Evolutionary conservation across 2,888 invertebrate species (phyloP).

Genomic region (Melanotus villosus): DNA sequence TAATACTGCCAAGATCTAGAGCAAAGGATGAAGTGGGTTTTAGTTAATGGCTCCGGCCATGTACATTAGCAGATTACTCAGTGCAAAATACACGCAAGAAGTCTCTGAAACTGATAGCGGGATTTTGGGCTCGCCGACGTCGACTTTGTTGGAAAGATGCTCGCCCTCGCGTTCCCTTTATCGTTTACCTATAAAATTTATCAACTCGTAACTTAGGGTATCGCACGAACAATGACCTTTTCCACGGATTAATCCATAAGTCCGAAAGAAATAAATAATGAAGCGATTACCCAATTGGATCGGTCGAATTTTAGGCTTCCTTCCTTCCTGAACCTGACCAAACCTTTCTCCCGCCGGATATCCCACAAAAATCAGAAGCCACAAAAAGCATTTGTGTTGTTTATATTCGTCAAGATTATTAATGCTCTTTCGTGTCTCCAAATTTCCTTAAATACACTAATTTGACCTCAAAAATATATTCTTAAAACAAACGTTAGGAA

Average conservation of each 20-base stretch:
- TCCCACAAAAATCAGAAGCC: not conserved
- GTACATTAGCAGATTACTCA: conserved; percentile 50
- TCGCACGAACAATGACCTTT: conserved; percentile 26
- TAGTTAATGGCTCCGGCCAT: conserved; percentile 50
- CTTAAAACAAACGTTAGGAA: too few species aligned
- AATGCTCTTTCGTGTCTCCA: not conserved
- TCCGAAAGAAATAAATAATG: conserved; percentile 27
- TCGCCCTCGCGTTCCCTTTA: conserved; percentile 30
- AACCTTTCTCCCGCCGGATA: conserved; percentile 22
- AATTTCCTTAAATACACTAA: too few species aligned
- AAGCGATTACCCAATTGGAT: conserved; percentile 22
- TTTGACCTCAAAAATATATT: too few species aligned
- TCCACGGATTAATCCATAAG: conserved; percentile 27
- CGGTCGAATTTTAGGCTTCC: conserved; percentile 5
- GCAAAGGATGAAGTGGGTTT: conserved; percentile 53
- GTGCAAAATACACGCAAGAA: conserved; percentile 47
- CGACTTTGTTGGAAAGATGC: conserved; percentile 24
- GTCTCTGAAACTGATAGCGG: conserved; percentile 40
- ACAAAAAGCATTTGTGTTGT: not conserved
- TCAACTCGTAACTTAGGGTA: conserved; percentile 21
- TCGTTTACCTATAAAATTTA: conserved; percentile 34
- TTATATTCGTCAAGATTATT: not conserved
- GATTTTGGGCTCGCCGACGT: conserved; percentile 29
- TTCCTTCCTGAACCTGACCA: conserved; percentile 19
- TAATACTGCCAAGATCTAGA: conserved; percentile 52